Percentiles rank a stretch among this genome's conserved stretches.
Conservation (phyloP, 2,113 vertebrate species). For the Pteronura brasiliensis region DNA sequence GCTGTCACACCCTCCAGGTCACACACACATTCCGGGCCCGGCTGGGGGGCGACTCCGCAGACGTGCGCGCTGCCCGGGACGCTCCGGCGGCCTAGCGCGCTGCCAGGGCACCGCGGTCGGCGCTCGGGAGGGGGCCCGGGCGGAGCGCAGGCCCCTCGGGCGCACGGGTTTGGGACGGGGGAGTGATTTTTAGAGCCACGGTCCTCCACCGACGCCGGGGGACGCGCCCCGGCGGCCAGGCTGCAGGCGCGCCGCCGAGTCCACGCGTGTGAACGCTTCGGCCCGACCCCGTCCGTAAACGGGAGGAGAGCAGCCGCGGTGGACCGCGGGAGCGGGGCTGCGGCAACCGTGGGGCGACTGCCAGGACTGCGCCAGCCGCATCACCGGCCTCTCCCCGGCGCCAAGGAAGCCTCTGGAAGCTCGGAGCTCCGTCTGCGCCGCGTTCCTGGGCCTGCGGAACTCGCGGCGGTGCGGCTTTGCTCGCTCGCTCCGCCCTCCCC, state of each 20-base stretch:
- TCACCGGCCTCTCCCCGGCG: neutral
- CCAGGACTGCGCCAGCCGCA: neutral
- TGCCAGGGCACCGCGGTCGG: neutral
- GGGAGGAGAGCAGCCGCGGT: neutral
- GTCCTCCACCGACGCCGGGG: neutral
- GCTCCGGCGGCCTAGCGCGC: neutral
- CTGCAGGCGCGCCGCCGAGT: too few species aligned
- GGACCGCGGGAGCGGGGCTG: neutral
- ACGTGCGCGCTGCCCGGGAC: neutral
- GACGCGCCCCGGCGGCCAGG: too few species aligned
- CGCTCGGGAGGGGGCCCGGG: neutral
- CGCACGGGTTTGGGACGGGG: neutral
- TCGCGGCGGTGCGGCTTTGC: neutral
- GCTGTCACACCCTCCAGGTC: neutral
- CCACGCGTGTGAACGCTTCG: too few species aligned
- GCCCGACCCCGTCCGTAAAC: neutral
- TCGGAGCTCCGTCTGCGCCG: neutral
- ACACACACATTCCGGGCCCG: neutral
- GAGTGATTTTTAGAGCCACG: neutral
- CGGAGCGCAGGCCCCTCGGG: neutral
- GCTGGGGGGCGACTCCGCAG: neutral
- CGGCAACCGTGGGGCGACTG: neutral
- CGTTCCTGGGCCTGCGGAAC: neutral
- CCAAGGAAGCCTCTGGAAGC: neutral
- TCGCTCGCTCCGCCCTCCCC: too few species aligned